Percentiles rank a stretch among this genome's conserved stretches.
Evolutionary conservation across 2,797 vertebrate species (phyloP).

Genomic region (Pelodytes ibericus): DNA sequence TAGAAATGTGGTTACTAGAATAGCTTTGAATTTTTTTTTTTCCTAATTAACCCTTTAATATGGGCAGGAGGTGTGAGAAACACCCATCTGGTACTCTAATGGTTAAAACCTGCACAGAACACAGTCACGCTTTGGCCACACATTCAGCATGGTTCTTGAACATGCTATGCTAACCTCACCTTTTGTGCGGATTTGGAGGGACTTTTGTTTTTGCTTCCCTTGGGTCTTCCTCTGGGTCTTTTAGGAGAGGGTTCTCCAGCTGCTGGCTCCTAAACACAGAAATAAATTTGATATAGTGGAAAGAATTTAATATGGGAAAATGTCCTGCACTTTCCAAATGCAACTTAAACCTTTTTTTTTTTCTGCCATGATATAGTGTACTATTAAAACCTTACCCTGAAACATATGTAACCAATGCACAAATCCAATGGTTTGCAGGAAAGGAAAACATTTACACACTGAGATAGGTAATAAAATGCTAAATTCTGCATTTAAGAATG

Average conservation of each 20-base stretch:
- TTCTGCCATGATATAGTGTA: slow-evolving; percentile 34
- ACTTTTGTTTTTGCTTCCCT: slow-evolving; percentile 98
- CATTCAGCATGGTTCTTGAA: slow-evolving; percentile 5
- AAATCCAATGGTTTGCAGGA: slow-evolving; percentile 44
- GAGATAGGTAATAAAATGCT: slow-evolving; percentile 47
- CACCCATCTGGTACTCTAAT: background rate
- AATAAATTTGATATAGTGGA: slow-evolving; percentile 70
- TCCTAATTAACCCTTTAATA: background rate
- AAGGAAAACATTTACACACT: slow-evolving; percentile 51
- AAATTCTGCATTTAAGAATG: slow-evolving; percentile 35
- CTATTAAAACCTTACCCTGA: slow-evolving; percentile 40
- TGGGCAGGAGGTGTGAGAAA: background rate
- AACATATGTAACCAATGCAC: slow-evolving; percentile 52
- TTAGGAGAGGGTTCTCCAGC: slow-evolving; percentile 92
- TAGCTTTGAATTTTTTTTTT: background rate
- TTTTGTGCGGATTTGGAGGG: slow-evolving; percentile 94
- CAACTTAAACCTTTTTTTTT: slow-evolving; percentile 39
- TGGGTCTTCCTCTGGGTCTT: slow-evolving; percentile 93
- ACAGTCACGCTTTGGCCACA: background rate
- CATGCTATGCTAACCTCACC: slow-evolving; percentile 77
- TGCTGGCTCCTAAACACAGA: slow-evolving; percentile 80
- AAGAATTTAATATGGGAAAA: slow-evolving; percentile 60
- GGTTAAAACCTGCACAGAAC: slow-evolving; percentile 1
- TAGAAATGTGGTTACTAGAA: background rate
- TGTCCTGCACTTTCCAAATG: slow-evolving; percentile 43